These are phyloP conservation scores for Nematostella vectensis DNA, from an alignment of 92 coral and sea anemone genomes.

Conservation along the genomic window DNA sequence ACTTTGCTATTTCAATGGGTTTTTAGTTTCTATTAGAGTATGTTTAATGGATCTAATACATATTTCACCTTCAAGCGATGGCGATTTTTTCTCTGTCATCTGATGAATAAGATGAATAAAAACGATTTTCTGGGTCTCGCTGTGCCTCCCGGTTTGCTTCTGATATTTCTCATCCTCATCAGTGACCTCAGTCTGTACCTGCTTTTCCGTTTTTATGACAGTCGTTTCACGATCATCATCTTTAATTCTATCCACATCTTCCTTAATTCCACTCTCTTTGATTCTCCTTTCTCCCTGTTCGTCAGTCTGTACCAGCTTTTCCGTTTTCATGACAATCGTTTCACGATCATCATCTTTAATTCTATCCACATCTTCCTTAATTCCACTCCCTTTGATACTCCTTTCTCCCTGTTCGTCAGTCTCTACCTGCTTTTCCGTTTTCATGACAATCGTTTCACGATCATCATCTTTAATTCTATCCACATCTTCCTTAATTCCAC, in stretches of 20 bases:
- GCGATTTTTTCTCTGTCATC: slow-evolving; percentile 6
- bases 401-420: slow-evolving; percentile 31
- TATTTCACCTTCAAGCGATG: slow-evolving; percentile 23
- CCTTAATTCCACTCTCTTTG: slow-evolving; percentile 22
- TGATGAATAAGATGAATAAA: too few species aligned
- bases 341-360: slow-evolving; percentile 21
- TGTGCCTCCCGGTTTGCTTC: too few species aligned
- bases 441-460: slow-evolving; percentile 9
- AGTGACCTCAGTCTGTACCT: not conserved
- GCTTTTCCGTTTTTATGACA: not conserved
- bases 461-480: slow-evolving; percentile 10
- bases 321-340: slow-evolving; percentile 29
- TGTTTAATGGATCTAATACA: too few species aligned
- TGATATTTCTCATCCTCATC: not conserved
- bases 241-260: slow-evolving; percentile 33
- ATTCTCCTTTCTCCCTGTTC: slow-evolving; percentile 37
- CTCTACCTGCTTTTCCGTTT: slow-evolving; percentile 16
- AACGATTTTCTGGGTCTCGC: too few species aligned
- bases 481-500: slow-evolving; percentile 12
- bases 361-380: slow-evolving; percentile 38
- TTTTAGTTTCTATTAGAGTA: too few species aligned
- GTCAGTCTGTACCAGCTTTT: slow-evolving; percentile 24
- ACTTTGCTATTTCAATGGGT: too few species aligned
- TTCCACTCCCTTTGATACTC: slow-evolving; percentile 27
- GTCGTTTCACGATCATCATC: not conserved